These are phyloP conservation scores for Aleiodes leptofemur DNA, from an alignment of 2,888 invertebrate species.

Conservation along the genomic window DNA sequence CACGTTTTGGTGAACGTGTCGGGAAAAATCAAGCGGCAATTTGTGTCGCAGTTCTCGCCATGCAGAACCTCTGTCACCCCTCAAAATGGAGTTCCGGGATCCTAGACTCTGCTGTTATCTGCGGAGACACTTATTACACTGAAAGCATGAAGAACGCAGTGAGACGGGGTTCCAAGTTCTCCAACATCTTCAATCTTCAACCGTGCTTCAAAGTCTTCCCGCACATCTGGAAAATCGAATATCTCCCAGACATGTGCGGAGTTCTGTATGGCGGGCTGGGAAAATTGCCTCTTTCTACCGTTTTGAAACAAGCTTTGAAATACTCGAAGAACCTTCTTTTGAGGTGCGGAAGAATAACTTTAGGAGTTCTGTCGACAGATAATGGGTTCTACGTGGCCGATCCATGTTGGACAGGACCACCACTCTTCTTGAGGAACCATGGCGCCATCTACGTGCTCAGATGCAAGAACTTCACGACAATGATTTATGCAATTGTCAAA, in stretches of 20 bases:
- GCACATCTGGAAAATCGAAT: slow-evolving; percentile 67
- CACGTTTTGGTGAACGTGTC: slow-evolving; percentile 62
- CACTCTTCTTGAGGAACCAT: slow-evolving; percentile 64
- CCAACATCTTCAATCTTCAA: slow-evolving; percentile 65
- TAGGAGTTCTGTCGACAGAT: slow-evolving; percentile 60
- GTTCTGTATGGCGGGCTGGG: slow-evolving; percentile 61
- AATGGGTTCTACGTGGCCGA: slow-evolving; percentile 68
- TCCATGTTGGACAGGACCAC: slow-evolving; percentile 70
- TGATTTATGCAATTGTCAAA: slow-evolving; percentile 67
- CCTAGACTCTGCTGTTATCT: slow-evolving; percentile 69
- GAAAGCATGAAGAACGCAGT: slow-evolving; percentile 61
- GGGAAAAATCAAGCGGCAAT: slow-evolving; percentile 70
- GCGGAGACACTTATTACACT: slow-evolving; percentile 68
- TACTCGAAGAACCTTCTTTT: slow-evolving; percentile 62
- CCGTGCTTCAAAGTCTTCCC: slow-evolving; percentile 65
- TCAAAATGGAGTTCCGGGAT: slow-evolving; percentile 68
- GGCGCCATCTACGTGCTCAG: slow-evolving; percentile 69
- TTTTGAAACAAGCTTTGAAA: slow-evolving; percentile 57
- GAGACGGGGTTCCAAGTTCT: slow-evolving; percentile 52
- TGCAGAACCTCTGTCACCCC: slow-evolving; percentile 67
- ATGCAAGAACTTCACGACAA: slow-evolving; percentile 63
- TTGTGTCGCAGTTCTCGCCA: slow-evolving; percentile 63
- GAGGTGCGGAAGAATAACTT: slow-evolving; percentile 64
- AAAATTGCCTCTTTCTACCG: slow-evolving; percentile 56
- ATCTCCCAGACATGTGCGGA: slow-evolving; percentile 61